Evolutionary conservation across 1,140 invertebrate genomes (phyloP).

Genomic region (Anadara kagoshimensis): DNA sequence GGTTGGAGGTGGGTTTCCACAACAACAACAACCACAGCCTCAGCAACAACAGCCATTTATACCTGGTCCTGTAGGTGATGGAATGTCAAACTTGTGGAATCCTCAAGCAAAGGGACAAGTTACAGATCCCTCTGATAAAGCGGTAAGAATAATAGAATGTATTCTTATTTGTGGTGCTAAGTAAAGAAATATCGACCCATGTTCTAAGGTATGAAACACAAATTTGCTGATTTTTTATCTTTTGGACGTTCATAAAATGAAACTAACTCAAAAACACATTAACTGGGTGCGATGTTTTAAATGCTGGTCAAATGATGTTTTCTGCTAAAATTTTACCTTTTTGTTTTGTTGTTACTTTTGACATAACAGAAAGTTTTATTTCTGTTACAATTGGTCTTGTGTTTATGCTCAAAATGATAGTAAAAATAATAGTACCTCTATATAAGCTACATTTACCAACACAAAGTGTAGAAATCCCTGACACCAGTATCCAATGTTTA

Average conservation of each 20-base stretch:
- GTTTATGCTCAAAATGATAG: neutral
- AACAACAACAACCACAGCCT: neutral
- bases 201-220: no score
- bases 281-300: no score
- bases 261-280: neutral
- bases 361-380: neutral
- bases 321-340: no score
- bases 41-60: conserved; percentile 27
- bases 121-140: conserved; percentile 43
- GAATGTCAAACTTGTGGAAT: conserved; percentile 39
- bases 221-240: no score
- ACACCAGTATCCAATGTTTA: no score
- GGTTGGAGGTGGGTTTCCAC: conserved; percentile 9
- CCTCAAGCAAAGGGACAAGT: conserved; percentile 39
- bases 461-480: no score
- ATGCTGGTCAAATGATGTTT: neutral
- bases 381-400: neutral
- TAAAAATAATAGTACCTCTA: no score
- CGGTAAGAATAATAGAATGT: conserved; percentile 23
- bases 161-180: neutral
- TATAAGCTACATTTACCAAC: no score
- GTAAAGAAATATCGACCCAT: no score
- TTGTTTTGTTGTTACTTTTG: no score
- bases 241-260: neutral
- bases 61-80: conserved; percentile 41